Conservation (phyloP, 2,888 invertebrate genomes). For the Parnassius glacialis region DNA sequence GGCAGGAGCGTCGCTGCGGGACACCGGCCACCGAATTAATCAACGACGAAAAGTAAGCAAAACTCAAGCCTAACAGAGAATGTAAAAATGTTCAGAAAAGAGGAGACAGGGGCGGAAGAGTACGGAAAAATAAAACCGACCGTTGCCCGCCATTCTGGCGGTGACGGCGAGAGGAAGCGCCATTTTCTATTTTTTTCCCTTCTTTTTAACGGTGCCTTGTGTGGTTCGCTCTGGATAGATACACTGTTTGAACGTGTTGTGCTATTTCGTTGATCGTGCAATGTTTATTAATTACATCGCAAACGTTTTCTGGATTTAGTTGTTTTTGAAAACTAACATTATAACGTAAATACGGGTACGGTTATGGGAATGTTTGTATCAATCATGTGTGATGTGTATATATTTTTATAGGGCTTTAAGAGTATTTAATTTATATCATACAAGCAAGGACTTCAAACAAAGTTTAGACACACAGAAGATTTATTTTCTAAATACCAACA, state of each 20-base stretch:
- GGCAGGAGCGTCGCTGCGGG: constrained; percentile 66
- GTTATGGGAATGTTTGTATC: too few relatives aligned
- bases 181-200: constrained; percentile 62
- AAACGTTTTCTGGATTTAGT: background rate
- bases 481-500: background rate
- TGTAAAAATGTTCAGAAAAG: constrained; percentile 58
- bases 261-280: constrained; percentile 7
- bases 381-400: too few relatives aligned
- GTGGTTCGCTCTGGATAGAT: constrained; percentile 18
- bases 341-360: too few relatives aligned
- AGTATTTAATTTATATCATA: too few relatives aligned
- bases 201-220: constrained; percentile 44
- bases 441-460: background rate
- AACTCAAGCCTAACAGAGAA: constrained; percentile 45
- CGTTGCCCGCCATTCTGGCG: constrained; percentile 66
- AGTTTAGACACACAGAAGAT: background rate
- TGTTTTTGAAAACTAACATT: background rate
- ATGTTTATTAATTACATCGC: background rate
- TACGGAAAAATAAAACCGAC: constrained; percentile 62
- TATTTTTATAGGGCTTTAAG: too few relatives aligned
- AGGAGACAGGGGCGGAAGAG: constrained; percentile 60
- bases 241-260: constrained; percentile 25
- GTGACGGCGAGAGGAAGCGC: constrained; percentile 72
- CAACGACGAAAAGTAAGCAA: constrained; percentile 68
- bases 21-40: constrained; percentile 71